A percentile compares a stretch with the other conserved stretches of the same genome.
Evolutionary conservation across 2,113 vertebrate genomes (phyloP).

Genomic region (Recurvirostra avosetta): DNA sequence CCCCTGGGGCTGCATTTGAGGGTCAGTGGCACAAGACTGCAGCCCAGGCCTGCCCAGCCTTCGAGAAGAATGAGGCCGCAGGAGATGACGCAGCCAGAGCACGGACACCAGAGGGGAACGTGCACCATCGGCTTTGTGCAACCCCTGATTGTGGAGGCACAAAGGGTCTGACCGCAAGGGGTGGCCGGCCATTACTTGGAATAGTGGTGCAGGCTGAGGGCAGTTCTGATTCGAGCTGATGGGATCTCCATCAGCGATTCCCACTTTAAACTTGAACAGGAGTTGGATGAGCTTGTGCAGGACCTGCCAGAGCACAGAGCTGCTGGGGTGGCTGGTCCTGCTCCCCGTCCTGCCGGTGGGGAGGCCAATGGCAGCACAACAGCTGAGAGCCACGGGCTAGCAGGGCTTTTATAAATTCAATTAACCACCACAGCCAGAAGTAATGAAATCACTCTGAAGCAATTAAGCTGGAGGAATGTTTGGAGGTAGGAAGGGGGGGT

Average conservation of each 20-base stretch:
- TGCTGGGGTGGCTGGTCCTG: neutral
- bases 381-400: neutral
- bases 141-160: accelerated
- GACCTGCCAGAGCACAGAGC: neutral
- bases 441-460: neutral
- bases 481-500: neutral
- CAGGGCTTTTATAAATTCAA: neutral
- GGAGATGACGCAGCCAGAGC: neutral
- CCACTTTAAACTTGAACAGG: neutral
- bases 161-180: neutral
- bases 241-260: neutral
- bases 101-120: neutral
- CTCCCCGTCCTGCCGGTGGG: neutral
- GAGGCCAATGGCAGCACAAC: neutral
- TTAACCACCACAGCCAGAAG: neutral
- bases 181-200: neutral
- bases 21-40: neutral
- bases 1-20: accelerated
- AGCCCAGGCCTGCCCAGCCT: neutral
- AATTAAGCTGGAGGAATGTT: neutral
- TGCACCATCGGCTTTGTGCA: accelerated
- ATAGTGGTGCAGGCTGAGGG: accelerated
- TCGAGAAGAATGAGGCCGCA: accelerated
- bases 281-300: neutral
- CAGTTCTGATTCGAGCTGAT: neutral